Conservation (phyloP, 1,140 invertebrate genomes). For the Pantala flavescens region DNA sequence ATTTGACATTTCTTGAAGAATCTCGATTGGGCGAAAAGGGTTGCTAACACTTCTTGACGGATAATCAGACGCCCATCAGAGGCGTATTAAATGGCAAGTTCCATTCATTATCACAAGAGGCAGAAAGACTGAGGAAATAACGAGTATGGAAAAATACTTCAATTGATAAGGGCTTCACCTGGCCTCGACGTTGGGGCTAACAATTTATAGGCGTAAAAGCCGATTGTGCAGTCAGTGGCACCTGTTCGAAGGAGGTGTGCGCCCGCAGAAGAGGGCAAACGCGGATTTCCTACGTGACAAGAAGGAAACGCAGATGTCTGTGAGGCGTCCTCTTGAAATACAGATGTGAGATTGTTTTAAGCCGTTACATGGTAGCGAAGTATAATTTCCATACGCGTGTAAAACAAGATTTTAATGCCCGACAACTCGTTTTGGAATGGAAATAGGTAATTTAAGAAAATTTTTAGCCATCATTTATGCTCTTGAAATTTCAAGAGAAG, state of each 20-base stretch:
- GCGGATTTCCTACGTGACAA: neutral
- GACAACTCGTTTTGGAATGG: neutral
- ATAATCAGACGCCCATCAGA: no score
- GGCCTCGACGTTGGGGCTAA: neutral
- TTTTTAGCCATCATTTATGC: no score
- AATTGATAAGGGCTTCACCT: conserved; percentile 1
- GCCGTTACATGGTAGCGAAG: neutral
- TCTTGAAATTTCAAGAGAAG: no score
- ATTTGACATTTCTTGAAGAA: no score
- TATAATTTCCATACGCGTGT: neutral
- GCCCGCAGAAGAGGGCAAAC: neutral
- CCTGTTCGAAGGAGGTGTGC: neutral
- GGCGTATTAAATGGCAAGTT: no score
- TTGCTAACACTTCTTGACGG: no score
- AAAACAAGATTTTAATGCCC: neutral
- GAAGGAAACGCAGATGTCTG: neutral
- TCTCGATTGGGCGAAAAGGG: no score
- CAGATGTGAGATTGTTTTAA: neutral
- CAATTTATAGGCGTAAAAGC: neutral
- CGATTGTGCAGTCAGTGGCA: neutral
- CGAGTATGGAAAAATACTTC: neutral
- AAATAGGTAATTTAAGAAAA: no score
- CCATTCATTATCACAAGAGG: no score
- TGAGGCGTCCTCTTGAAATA: neutral
- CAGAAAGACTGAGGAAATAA: no score